phyloP scores from a whole-genome alignment of 2,888 invertebrate species.

The Hoplodrina blanda region DNA sequence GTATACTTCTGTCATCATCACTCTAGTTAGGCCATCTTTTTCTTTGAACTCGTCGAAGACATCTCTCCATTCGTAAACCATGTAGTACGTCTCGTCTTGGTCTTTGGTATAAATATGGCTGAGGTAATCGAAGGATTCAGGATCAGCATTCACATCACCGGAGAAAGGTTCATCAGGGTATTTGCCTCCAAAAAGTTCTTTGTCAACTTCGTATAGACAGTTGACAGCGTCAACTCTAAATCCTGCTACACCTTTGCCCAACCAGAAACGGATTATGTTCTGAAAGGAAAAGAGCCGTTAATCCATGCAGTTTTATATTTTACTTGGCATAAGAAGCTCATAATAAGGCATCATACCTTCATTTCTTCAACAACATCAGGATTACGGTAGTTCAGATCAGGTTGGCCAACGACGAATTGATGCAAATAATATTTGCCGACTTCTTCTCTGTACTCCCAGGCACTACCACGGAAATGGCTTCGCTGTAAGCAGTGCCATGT shows the following conservation, averaged over 20 bases:
- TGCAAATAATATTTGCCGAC: conserved; percentile 94
- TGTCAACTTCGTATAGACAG: conserved; percentile 91
- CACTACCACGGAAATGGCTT: conserved; percentile 92
- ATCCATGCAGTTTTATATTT: neutral
- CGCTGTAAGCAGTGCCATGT: conserved; percentile 68
- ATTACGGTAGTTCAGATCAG: conserved; percentile 94
- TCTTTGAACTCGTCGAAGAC: conserved; percentile 91
- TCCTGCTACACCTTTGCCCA: conserved; percentile 95
- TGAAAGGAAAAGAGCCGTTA: conserved; percentile 60
- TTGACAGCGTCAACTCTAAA: conserved; percentile 95
- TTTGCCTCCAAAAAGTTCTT: conserved; percentile 81
- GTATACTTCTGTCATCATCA: conserved; percentile 95
- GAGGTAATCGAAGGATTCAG: conserved; percentile 89
- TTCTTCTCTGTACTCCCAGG: conserved; percentile 93
- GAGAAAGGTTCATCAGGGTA: conserved; percentile 91
- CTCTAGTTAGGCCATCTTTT: conserved; percentile 85
- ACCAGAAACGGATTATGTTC: conserved; percentile 94
- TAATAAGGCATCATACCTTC: conserved; percentile 74
- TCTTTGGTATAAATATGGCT: conserved; percentile 92
- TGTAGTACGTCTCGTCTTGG: conserved; percentile 91
- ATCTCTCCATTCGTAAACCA: conserved; percentile 92
- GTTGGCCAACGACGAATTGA: conserved; percentile 92
- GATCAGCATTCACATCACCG: conserved; percentile 81
- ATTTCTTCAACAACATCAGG: conserved; percentile 91
- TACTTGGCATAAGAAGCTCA: too few relatives aligned